Evolutionary conservation across 2,888 invertebrate genomes (phyloP).

Genomic region (Rhyacophila evoluta): DNA sequence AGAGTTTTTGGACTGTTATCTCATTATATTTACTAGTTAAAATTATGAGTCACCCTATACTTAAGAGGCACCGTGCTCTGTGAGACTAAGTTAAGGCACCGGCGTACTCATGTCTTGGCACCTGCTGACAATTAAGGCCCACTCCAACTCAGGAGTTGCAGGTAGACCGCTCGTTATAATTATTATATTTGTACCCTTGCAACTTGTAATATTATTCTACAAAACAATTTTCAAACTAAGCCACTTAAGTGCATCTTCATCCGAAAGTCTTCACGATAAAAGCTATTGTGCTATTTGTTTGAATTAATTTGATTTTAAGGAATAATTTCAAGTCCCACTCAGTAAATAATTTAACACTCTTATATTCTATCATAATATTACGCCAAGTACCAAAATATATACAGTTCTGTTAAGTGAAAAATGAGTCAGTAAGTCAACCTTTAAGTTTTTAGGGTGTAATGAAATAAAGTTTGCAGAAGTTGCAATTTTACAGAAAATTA

Average conservation of each 20-base stretch:
- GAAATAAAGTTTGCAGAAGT: too few relatives aligned
- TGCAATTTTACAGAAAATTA: too few relatives aligned
- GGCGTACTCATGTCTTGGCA: conserved; percentile 45
- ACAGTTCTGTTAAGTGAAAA: too few relatives aligned
- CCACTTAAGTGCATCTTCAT: neutral
- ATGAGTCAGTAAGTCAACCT: too few relatives aligned
- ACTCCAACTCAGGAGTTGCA: conserved; percentile 10
- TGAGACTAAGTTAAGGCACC: neutral
- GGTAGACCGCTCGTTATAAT: conserved; percentile 22
- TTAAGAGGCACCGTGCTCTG: neutral
- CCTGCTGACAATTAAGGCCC: conserved; percentile 47
- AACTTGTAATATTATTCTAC: neutral
- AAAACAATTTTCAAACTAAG: neutral
- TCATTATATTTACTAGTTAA: too few relatives aligned
- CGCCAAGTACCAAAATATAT: too few relatives aligned
- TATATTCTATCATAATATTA: too few relatives aligned
- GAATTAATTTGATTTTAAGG: neutral
- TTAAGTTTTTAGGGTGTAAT: too few relatives aligned
- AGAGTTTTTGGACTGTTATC: too few relatives aligned
- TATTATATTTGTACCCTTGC: neutral
- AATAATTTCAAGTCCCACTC: neutral
- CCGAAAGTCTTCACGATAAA: neutral
- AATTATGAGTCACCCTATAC: neutral
- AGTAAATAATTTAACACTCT: too few relatives aligned
- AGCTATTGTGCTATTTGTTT: neutral